Evolutionary conservation across 2,888 invertebrate species (phyloP).

Genomic region (Cremastobaeus sp.): DNA sequence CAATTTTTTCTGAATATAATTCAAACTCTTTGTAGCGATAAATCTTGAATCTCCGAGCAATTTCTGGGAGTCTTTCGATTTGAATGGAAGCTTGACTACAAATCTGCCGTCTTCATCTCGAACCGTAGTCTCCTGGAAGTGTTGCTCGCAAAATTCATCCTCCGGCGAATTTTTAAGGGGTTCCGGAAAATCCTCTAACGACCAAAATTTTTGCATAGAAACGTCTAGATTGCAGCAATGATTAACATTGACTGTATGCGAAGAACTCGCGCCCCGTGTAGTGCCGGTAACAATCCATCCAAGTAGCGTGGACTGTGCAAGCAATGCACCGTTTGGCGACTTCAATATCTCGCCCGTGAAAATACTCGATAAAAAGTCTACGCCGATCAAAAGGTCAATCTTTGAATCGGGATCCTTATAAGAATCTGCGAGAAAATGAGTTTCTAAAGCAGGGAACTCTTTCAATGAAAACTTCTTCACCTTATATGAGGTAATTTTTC

Average conservation of each 20-base stretch:
- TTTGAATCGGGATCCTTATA: not conserved
- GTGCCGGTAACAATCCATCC: not conserved
- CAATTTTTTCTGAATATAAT: not conserved
- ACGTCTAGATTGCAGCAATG: not conserved
- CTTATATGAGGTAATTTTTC: not conserved
- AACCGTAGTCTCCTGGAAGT: not conserved
- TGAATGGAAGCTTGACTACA: conserved; percentile 2
- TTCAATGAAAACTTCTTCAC: not conserved
- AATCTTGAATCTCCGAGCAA: not conserved
- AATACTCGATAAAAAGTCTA: not conserved
- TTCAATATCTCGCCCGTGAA: not conserved
- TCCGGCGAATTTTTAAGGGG: not conserved
- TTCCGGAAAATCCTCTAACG: not conserved
- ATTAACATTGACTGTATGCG: not conserved
- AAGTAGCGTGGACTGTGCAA: not conserved
- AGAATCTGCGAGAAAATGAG: not conserved
- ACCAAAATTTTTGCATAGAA: conserved; percentile 3
- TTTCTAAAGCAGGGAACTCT: not conserved
- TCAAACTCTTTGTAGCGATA: not conserved
- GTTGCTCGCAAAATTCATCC: not conserved
- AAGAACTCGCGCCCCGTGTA: too few relatives aligned
- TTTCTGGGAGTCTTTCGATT: not conserved
- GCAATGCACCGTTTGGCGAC: not conserved
- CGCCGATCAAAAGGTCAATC: conserved; percentile 11
- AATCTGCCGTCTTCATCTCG: not conserved